Percentiles rank a stretch among this genome's conserved stretches.
phyloP scores from a whole-genome alignment of 2,797 vertebrate genomes.

The Geotrypetes seraphini region DNA sequence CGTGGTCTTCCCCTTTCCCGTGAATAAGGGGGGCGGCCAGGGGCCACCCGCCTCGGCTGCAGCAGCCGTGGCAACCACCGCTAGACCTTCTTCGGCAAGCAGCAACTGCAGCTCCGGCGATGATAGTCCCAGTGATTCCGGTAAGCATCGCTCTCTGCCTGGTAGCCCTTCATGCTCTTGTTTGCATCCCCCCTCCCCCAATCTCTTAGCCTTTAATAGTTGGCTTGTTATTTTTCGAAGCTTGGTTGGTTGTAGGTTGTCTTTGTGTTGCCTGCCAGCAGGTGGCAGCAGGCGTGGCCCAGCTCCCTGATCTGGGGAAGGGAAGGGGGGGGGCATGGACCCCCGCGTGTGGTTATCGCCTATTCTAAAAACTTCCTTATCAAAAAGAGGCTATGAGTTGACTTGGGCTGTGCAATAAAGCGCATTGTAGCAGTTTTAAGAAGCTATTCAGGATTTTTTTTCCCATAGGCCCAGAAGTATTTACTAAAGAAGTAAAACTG shows the following conservation, averaged over 20 bases:
- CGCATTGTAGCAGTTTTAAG: too few species aligned
- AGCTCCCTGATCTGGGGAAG: conserved; percentile 1
- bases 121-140: conserved; percentile 79
- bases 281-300: conserved; percentile 32
- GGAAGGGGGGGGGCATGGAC: conserved; percentile 9
- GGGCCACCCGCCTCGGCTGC: not conserved
- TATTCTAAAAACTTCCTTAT: conserved; percentile 7
- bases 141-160: conserved; percentile 44
- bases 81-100: not conserved
- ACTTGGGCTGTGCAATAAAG: too few species aligned
- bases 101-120: conserved; percentile 53
- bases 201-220: too few species aligned
- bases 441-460: too few species aligned
- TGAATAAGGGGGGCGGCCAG: conserved; percentile 54
- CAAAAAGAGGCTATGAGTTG: too few species aligned
- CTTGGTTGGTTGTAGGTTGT: not conserved
- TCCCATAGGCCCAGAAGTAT: too few species aligned
- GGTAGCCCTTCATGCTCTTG: too few species aligned
- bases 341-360: conserved; percentile 3
- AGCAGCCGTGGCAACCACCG: not conserved
- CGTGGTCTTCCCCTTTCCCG: conserved; percentile 84
- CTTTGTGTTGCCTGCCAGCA: too few species aligned
- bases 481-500: too few species aligned
- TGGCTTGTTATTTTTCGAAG: conserved; percentile 7
- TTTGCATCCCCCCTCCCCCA: not conserved